These are phyloP conservation scores for Popillia japonica DNA, from an alignment of 1,140 invertebrate species.

Conservation along the genomic window DNA sequence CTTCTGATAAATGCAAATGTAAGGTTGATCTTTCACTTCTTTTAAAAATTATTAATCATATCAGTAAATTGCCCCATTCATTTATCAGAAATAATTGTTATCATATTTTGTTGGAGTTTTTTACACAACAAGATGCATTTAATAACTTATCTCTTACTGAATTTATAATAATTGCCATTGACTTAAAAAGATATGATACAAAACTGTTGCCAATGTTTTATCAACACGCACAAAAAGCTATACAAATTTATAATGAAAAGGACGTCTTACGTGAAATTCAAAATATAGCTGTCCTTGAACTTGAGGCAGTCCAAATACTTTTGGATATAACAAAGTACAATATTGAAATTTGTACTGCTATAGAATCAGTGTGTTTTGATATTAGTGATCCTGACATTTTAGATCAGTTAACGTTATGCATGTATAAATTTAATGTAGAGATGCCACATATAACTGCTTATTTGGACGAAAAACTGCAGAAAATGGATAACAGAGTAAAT, in stretches of 20 bases:
- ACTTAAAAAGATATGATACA: slow-evolving; percentile 13
- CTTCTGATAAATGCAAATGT: slow-evolving; percentile 17
- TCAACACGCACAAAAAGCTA: neutral
- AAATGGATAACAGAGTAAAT: neutral
- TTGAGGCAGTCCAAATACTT: neutral
- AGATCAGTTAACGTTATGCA: neutral
- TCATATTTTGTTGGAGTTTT: neutral
- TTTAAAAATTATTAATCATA: slow-evolving; percentile 34
- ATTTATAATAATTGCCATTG: slow-evolving; percentile 5
- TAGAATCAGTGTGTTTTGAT: neutral
- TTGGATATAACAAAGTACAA: neutral
- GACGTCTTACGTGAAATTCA: neutral
- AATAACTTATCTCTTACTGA: neutral
- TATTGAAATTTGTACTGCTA: neutral
- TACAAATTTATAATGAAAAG: slow-evolving; percentile 9
- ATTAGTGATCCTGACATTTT: neutral
- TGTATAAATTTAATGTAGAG: neutral
- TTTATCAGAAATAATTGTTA: slow-evolving; percentile 45
- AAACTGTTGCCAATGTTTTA: neutral
- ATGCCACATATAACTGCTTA: neutral
- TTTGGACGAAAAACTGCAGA: neutral
- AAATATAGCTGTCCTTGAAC: neutral
- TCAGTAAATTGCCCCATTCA: slow-evolving; percentile 42
- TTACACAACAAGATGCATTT: neutral
- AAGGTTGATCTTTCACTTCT: slow-evolving; percentile 32